phyloP scores from a whole-genome alignment of 1,140 invertebrate species.

The Galleria mellonella region DNA sequence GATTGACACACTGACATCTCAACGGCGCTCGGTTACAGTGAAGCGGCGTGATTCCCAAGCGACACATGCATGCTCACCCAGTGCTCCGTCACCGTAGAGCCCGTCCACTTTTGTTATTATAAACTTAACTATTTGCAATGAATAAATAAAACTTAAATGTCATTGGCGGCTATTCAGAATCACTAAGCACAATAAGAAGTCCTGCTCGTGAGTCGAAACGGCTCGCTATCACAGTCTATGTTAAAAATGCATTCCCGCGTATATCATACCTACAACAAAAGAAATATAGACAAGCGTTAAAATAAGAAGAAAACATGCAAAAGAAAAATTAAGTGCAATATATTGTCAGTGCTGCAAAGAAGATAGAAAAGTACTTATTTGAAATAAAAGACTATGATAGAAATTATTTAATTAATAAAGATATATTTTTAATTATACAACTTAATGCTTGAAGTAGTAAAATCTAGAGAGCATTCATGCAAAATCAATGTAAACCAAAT shows the following conservation, averaged over 20 bases:
- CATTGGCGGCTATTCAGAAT: conserved; percentile 34
- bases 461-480: no score
- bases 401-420: no score
- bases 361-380: no score
- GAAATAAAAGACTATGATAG: no score
- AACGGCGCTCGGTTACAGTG: conserved; percentile 2
- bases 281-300: conserved; percentile 64
- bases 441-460: no score
- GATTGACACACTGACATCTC: conserved; percentile 24
- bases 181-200: conserved; percentile 54
- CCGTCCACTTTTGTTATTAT: conserved; percentile 20
- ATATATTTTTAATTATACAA: no score
- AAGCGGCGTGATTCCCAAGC: conserved; percentile 21
- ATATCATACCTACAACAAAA: conserved; percentile 72
- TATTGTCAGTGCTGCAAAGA: no score
- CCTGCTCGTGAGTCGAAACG: conserved; percentile 36
- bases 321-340: conserved; percentile 15
- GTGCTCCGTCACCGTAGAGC: conserved; percentile 11
- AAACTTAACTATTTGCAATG: conserved; percentile 43
- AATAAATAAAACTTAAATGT: conserved; percentile 46
- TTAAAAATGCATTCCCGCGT: conserved; percentile 62
- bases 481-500: no score
- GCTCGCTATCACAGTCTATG: conserved; percentile 64
- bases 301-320: conserved; percentile 49
- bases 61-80: conserved; percentile 57